Base-by-base conservation (phyloP, 2,888 invertebrate genomes). In the Philonicus albiceps region DNA sequence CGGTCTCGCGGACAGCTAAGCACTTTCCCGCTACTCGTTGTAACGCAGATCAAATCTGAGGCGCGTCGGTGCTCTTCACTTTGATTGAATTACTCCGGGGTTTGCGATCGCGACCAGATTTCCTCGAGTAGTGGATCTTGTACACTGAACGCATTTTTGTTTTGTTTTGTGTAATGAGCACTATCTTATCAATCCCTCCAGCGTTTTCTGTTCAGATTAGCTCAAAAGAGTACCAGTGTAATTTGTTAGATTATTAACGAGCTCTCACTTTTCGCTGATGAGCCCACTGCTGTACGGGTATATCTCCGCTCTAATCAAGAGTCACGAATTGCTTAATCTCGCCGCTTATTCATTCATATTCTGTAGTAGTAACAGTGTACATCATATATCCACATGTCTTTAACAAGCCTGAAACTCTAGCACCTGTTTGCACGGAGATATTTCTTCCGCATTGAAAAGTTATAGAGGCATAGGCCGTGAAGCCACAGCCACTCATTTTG, bases 211-310 rank as follows among this genome's bases (percentile, higher is more conserved):
- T 37, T n/a, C 49, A 72, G 83, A 83, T 72, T 83, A 83, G 40
- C 22, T 16, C 64, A 19, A 30, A 80, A 27, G 49, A 80, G 80
- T 74, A 80, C 80, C 31, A 53, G 53, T 27, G 80, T 80, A 80
- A 80, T 80, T 80, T 80, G 80, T 49, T 80, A 27, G 53, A 80
- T 80, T 80, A 80, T 80, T 80, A 80, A 80, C 80, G 53, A 80
- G 53, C 53, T 80, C 80, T 43, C 80, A 80, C 80, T 80, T 80
- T 80, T 31, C 49, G 53, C 16, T n/a, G 80, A 53, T 53, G 53
- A 31, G n/a, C 16, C 34, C 2, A 11, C 37, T 37, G 37, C 37
- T 37, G 19, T 40, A n/a, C n/a, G n/a, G n/a, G n/a, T n/a, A 16
- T 76, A 22, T 76, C 34, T 30, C n/a, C 7, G 31, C 34, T 74